Evolutionary conservation across 1,140 invertebrate species (phyloP), one percentile per base, ranked within the genome.

Genomic region (Eupeodes corollae): DNA sequence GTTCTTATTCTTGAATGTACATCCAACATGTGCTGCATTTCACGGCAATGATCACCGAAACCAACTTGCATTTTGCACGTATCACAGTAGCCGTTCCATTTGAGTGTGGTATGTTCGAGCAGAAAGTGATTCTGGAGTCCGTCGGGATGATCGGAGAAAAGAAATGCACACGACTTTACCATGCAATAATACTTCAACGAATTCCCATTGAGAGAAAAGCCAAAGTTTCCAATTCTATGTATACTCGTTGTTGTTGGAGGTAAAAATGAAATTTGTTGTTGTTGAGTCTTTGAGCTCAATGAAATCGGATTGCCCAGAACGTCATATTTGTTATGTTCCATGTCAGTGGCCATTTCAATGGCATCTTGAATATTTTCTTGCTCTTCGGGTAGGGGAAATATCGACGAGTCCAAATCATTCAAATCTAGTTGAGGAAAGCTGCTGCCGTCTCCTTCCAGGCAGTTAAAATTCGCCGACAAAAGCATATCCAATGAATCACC

Each of bases 51-150:
- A 1, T 18, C 46, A 6, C 30, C 38, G 6, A 9, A 14, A 15
- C 31, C 18, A 9, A 43, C 10, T 6, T 32, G 15, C 3, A 18
- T 18, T 14, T 49, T 37, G 34, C 60, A 63, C 5, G 42, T 26
- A 34, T 32, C 13, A 33, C 61, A 64, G n/a, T 40, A 33, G 2
- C 61, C 61, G 13, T 47, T 51, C 61, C 61, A 64, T 10, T 33
- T 39, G 16, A 49, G 42, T 12, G 2, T 18, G 5, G 51, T 52
- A 53, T 63, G 61, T 1, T 63, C 54, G 2, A n/a, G 8, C 1
- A 18, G 19, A 34, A 63, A 54, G 37, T 63, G 61, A 33, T 49
- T 56, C 37, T 59, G 49, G 1, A 63, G 44, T 2, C 56, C 60
- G 21, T 55, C 55, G n/a, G 51, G 19, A 15, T 61, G 54, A 18